phyloP scores from a whole-genome alignment of 2,888 invertebrate species.

The Drosophila pseudotakahashii region DNA sequence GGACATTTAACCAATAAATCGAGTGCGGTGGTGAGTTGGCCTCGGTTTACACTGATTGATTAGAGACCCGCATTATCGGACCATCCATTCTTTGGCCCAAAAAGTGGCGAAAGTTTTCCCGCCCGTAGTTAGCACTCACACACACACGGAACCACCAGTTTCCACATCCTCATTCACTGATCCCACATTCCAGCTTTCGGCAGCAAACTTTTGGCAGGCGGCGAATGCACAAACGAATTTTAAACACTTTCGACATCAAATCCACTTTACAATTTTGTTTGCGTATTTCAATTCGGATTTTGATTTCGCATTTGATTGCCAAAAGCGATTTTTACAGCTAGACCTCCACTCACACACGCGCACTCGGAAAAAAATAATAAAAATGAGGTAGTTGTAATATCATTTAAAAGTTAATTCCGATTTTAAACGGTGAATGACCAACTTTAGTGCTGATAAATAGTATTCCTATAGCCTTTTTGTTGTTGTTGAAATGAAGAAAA shows the following conservation, averaged over 20 bases:
- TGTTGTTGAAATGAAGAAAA: too few relatives aligned
- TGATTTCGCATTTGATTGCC: slow-evolving; percentile 73
- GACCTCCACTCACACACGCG: background rate
- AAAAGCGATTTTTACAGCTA: slow-evolving; percentile 60
- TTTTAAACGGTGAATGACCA: background rate
- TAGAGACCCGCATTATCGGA: slow-evolving; percentile 39
- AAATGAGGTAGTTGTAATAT: background rate
- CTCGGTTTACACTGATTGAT: slow-evolving; percentile 31
- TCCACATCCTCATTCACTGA: slow-evolving; percentile 3
- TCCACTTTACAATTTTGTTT: slow-evolving; percentile 74
- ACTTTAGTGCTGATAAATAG: background rate
- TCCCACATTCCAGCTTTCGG: background rate
- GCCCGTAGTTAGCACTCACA: slow-evolving; percentile 64
- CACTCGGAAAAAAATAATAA: background rate
- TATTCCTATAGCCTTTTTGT: too few relatives aligned
- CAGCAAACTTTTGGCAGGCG: slow-evolving; percentile 9
- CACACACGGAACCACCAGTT: background rate
- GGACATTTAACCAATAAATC: slow-evolving; percentile 55
- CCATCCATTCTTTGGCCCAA: slow-evolving; percentile 9
- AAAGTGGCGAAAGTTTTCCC: slow-evolving; percentile 45
- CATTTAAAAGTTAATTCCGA: background rate
- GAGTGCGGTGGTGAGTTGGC: slow-evolving; percentile 21
- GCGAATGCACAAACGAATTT: slow-evolving; percentile 51
- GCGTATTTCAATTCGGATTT: slow-evolving; percentile 72
- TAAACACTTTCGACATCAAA: slow-evolving; percentile 64